Evolutionary conservation across 2,113 vertebrate genomes (phyloP).

Genomic region (Pungitius pungitius): DNA sequence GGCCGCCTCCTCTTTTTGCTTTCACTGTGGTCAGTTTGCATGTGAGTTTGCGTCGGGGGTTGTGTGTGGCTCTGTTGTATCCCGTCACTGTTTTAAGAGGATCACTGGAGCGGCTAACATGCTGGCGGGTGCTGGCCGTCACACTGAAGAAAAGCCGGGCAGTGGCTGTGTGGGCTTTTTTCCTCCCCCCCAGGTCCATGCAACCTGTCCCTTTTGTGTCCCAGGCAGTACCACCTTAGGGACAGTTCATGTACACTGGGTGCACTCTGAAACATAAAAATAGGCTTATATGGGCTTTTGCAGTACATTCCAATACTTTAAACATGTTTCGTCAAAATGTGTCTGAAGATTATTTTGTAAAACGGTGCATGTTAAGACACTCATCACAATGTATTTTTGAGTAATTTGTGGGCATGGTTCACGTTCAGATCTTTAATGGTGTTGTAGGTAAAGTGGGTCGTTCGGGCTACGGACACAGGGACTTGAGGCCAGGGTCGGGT

Average conservation of each 20-base stretch:
- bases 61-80: conserved; percentile 49
- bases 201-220: conserved; percentile 68
- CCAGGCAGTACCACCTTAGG: conserved; percentile 36
- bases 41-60: conserved; percentile 14
- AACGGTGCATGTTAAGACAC: neutral
- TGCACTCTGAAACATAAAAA: conserved; percentile 23
- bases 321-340: neutral
- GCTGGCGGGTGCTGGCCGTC: conserved; percentile 61
- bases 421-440: neutral
- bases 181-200: conserved; percentile 52
- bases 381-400: too few relatives aligned
- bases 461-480: too few relatives aligned
- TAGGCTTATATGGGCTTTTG: neutral
- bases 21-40: conserved; percentile 33
- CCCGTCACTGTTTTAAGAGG: conserved; percentile 55
- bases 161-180: conserved; percentile 60
- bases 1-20: conserved; percentile 12
- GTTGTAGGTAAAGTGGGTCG: too few relatives aligned
- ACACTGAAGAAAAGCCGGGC: conserved; percentile 54
- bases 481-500: too few relatives aligned
- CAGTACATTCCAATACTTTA: conserved; percentile 6
- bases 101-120: conserved; percentile 66
- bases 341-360: neutral
- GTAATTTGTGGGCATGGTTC: neutral
- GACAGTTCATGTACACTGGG: conserved; percentile 17